These are phyloP conservation scores for Arothron firmamentum DNA, from an alignment of 2,113 vertebrate genomes.

Conservation along the genomic window DNA sequence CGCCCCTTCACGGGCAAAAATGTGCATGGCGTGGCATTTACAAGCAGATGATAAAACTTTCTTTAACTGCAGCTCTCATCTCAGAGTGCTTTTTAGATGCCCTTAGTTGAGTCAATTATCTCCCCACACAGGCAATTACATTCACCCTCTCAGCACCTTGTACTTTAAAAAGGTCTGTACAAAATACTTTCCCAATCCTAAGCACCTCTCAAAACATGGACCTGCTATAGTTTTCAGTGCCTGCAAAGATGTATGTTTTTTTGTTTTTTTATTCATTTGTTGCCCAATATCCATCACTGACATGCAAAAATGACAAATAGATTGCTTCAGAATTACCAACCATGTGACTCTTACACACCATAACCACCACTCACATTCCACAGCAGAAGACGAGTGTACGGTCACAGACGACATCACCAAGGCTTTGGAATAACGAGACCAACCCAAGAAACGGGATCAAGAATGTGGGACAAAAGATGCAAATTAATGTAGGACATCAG, in stretches of 20 bases:
- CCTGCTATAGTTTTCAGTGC: constrained; percentile 33
- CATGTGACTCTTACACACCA: not conserved
- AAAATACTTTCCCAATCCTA: constrained; percentile 62
- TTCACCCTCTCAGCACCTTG: constrained; percentile 58
- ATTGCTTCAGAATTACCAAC: constrained; percentile 6
- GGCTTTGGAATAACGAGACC: not conserved
- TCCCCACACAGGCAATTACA: constrained; percentile 66
- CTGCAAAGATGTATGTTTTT: constrained; percentile 1
- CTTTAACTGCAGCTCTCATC: constrained; percentile 73
- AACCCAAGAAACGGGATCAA: too few relatives aligned
- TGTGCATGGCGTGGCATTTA: constrained; percentile 70
- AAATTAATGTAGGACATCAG: too few relatives aligned
- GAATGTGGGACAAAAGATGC: too few relatives aligned
- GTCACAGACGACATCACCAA: not conserved
- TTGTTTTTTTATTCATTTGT: constrained; percentile 34
- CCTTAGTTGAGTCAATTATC: constrained; percentile 73
- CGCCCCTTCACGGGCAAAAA: constrained; percentile 53
- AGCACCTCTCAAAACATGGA: constrained; percentile 50
- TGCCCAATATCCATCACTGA: constrained; percentile 24
- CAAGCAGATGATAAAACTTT: constrained; percentile 70
- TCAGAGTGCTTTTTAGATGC: constrained; percentile 71
- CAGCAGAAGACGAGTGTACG: constrained; percentile 1
- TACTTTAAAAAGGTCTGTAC: constrained; percentile 58
- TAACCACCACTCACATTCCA: not conserved
- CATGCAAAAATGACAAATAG: not conserved